Base-by-base conservation (phyloP, 2,797 vertebrate species). In the Ctenopoma multispine region DNA sequence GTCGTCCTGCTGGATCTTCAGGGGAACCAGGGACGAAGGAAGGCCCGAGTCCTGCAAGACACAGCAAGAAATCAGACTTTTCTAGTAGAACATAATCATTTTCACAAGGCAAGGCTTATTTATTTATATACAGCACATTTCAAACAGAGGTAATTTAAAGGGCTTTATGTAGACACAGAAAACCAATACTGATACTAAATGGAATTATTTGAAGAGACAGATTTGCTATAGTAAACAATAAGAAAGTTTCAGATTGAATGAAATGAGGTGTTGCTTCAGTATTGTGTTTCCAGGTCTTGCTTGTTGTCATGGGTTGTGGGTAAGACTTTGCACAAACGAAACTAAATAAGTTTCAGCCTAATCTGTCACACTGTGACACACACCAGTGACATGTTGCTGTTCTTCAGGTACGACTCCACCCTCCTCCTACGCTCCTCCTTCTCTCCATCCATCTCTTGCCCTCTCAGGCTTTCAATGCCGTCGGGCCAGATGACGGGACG, bases 371-470 rank as follows among this genome's bases (percentile, higher is more conserved):
- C 0, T 48, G 18, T 38, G 48, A 80, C 60, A 29, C 85, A 38
- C 82, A 95, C 94, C 91, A 94, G 83, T 0, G 93, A 92, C 88
- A 90, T 88, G 80, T 87, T 91, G 87, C 92, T 94, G 89, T 15
- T 90, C 80, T 92, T 92, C 72, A 92, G 7, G 13, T 72, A 92
- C 1, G 82, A 85, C 80, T 94, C 92, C 70, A 88, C 80, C 81
- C 84, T 87, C 72, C 56, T 76, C 12, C 3, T 80, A 36, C 24
- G 72, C 71, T 92, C 92, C 56, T 84, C 90, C 67, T 44, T 79
- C 73, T 91, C 93, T 11, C 65, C 7, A 0, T 92, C 91, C n/a
- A 48, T 38, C 65, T 87, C 90, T 0, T 40, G 64, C 18, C 41
- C 73, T 12, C 81, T 83, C 62, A 67, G 57, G 5, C 73, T 77